A percentile compares a stretch with the other conserved stretches of the same genome.
Evolutionary conservation across 1,140 invertebrate species (phyloP).

Genomic region (Varroa destructor): DNA sequence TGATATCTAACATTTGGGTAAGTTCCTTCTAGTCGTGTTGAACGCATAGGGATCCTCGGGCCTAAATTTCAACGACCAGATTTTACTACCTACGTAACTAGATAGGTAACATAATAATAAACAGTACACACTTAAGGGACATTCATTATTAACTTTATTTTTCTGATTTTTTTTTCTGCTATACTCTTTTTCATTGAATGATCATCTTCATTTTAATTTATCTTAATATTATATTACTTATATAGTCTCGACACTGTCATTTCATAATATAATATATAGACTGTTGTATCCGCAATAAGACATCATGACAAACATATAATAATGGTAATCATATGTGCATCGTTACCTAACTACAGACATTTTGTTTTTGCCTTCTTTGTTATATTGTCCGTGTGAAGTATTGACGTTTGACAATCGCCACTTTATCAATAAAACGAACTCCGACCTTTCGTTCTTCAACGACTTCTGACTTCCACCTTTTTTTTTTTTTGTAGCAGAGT

Average conservation of each 20-base stretch:
- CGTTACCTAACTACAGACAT: constrained; percentile 9
- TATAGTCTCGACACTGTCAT: too few relatives aligned
- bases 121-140: not conserved
- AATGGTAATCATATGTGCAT: constrained; percentile 18
- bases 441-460: too few relatives aligned
- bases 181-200: not conserved
- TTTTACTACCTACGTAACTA: too few relatives aligned
- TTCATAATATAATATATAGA: constrained; percentile 15
- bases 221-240: constrained; percentile 25
- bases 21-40: too few relatives aligned
- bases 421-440: too few relatives aligned
- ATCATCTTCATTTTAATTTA: constrained; percentile 11
- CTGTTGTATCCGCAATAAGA: constrained; percentile 19
- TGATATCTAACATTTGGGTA: too few relatives aligned
- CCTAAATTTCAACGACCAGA: too few relatives aligned
- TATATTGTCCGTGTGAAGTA: too few relatives aligned
- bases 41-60: too few relatives aligned
- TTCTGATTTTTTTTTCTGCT: not conserved
- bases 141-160: constrained; percentile 27
- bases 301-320: constrained; percentile 27
- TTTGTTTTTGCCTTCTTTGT: not conserved
- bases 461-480: too few relatives aligned
- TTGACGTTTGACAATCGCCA: too few relatives aligned
- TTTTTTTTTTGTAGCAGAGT: too few relatives aligned
- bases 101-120: not conserved